phyloP scores from a whole-genome alignment of 1,140 invertebrate species.

The Argopecten irradians region DNA sequence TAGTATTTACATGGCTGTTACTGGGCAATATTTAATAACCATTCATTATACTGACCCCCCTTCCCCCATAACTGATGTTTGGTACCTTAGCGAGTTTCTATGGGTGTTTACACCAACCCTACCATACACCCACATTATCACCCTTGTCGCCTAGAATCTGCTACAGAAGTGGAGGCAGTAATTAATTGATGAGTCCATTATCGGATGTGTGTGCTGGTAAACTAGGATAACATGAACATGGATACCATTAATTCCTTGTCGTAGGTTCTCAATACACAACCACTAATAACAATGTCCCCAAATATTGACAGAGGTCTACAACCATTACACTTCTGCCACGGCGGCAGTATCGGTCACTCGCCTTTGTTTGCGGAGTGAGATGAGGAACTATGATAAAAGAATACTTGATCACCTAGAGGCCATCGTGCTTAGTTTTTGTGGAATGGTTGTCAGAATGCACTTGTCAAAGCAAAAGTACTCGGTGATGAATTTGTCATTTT shows the following conservation, averaged over 20 bases:
- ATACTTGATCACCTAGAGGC: neutral
- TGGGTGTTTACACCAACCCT: no score
- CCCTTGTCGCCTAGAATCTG: neutral
- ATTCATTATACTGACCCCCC: neutral
- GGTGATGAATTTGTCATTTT: neutral
- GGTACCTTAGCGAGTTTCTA: no score
- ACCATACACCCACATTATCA: neutral
- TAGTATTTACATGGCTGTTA: neutral
- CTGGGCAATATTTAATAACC: neutral
- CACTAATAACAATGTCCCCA: neutral
- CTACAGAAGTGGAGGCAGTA: neutral
- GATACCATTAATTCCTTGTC: neutral
- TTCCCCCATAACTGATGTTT: no score
- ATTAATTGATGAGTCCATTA: conserved; percentile 9
- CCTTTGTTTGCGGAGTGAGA: neutral
- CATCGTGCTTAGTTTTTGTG: neutral
- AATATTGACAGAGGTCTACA: neutral
- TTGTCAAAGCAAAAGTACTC: neutral
- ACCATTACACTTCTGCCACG: neutral
- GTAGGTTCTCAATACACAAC: neutral
- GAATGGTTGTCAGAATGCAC: neutral
- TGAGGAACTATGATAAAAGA: neutral
- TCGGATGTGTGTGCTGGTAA: neutral
- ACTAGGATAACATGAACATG: neutral
- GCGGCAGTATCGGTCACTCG: neutral